phyloP scores from a whole-genome alignment of 2,888 invertebrate genomes.

The Geotrupes spiniger region DNA sequence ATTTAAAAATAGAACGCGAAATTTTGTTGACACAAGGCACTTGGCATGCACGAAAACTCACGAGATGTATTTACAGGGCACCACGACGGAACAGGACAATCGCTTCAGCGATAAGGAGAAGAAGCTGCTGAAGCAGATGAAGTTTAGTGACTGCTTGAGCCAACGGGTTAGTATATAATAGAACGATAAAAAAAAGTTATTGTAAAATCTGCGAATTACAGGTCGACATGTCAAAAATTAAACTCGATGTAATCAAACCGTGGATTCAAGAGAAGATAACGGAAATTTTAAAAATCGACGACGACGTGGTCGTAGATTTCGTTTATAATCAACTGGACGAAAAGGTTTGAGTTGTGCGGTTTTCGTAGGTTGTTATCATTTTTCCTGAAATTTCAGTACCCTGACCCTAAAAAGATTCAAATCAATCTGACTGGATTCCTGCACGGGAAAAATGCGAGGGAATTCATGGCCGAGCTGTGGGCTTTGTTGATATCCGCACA shows the following conservation, averaged over 20 bases:
- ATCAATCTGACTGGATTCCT: constrained; percentile 99
- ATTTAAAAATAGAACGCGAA: constrained; percentile 16
- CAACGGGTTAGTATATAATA: constrained; percentile 67
- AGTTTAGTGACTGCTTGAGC: constrained; percentile 90
- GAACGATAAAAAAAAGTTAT: too few species aligned
- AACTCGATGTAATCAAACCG: constrained; percentile 95
- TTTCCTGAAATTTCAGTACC: constrained; percentile 64
- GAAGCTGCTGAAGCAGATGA: constrained; percentile 98
- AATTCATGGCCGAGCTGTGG: constrained; percentile 98
- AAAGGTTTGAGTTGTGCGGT: constrained; percentile 59
- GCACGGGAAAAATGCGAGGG: constrained; percentile 94
- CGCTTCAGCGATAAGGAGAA: constrained; percentile 99
- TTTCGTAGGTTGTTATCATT: background rate
- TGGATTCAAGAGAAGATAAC: constrained; percentile 98
- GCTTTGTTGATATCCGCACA: constrained; percentile 91
- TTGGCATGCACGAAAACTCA: background rate
- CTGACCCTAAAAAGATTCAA: constrained; percentile 98
- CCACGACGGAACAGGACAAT: constrained; percentile 97
- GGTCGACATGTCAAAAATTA: constrained; percentile 98
- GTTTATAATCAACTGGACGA: constrained; percentile 97
- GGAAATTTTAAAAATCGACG: constrained; percentile 94
- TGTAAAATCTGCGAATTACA: constrained; percentile 40
- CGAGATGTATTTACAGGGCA: constrained; percentile 68
- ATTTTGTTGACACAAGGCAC: background rate
- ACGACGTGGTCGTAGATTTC: constrained; percentile 98